Percentiles rank a stretch among this genome's conserved stretches.
Conservation (phyloP, 2,113 vertebrate species). For the Carassius auratus region DNA sequence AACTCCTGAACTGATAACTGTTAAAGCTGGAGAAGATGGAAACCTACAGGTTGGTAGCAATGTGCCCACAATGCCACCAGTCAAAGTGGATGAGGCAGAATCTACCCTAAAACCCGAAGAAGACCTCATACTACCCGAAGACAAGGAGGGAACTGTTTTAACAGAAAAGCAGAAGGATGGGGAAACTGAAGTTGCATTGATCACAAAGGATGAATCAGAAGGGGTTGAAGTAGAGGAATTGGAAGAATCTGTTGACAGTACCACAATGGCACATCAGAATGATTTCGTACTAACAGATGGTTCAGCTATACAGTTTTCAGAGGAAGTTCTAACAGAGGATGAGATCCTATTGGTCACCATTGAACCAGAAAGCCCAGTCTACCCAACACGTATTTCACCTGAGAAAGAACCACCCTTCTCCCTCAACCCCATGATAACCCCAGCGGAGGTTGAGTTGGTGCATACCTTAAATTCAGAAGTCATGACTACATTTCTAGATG, state of each 20-base stretch:
- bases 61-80: background rate
- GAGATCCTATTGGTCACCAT: conserved; percentile 66
- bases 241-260: background rate
- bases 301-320: conserved; percentile 51
- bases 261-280: conserved; percentile 4
- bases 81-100: background rate
- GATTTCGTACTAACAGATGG: conserved; percentile 38
- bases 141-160: background rate
- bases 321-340: conserved; percentile 65
- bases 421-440: conserved; percentile 35
- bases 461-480: background rate
- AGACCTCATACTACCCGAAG: background rate
- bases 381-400: conserved; percentile 65
- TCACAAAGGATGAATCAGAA: conserved; percentile 37
- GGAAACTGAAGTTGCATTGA: background rate
- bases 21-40: conserved; percentile 36
- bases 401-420: conserved; percentile 69
- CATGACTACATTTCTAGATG: background rate
- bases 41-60: background rate
- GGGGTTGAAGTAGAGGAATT: conserved; percentile 44
- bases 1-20: conserved; percentile 35
- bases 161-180: conserved; percentile 29
- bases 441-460: background rate
- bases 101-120: background rate
- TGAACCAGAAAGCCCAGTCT: conserved; percentile 29